A percentile compares a stretch with the other conserved stretches of the same genome.
These are phyloP conservation scores for Catharus fuscescens DNA, from an alignment of 2,113 vertebrate species.

Conservation along the genomic window DNA sequence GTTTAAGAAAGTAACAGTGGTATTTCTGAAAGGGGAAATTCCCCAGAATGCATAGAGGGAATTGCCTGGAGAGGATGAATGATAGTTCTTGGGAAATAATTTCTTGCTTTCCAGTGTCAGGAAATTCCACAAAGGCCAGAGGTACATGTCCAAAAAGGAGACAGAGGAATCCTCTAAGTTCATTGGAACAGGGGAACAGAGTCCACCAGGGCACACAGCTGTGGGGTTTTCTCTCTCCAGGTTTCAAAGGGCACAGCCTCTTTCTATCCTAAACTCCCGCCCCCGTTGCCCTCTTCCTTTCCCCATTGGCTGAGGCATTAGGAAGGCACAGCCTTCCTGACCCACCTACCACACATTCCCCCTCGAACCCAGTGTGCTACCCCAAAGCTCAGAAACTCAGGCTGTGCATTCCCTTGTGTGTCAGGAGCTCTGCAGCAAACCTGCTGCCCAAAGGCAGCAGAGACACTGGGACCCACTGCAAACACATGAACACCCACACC, in stretches of 20 bases:
- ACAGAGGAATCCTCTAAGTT: background rate
- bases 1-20: background rate
- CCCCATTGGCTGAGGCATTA: background rate
- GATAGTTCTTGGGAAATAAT: background rate
- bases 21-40: background rate
- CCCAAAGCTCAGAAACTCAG: background rate
- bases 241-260: too few species aligned
- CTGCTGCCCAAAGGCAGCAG: background rate
- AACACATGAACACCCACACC: background rate
- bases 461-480: too few species aligned
- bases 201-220: background rate
- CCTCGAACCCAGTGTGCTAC: rapidly evolving
- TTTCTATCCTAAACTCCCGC: background rate
- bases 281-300: background rate
- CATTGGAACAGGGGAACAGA: background rate
- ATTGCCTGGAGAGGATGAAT: background rate
- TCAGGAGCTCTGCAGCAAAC: background rate
- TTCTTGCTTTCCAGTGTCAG: background rate
- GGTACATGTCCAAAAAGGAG: background rate
- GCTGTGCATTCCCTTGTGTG: background rate
- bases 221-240: rapidly evolving
- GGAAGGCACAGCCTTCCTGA: background rate
- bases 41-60: background rate
- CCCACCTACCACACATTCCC: rapidly evolving
- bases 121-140: background rate